phyloP scores from a whole-genome alignment of 1,140 invertebrate species.

The Ceratina australensis region DNA sequence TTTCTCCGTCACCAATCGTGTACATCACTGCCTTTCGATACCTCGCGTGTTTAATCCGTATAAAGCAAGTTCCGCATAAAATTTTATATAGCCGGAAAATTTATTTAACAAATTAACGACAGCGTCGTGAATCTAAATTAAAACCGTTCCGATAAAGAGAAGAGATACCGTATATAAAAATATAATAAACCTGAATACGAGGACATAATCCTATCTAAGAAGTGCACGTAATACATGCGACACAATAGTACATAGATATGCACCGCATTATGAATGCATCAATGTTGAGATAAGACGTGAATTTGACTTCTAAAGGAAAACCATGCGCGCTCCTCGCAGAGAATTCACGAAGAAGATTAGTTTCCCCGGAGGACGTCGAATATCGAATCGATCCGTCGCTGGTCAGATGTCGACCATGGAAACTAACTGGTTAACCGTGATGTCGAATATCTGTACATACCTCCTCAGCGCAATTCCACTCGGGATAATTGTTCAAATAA shows the following conservation, averaged over 20 bases:
- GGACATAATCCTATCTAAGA: no score
- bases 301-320: constrained; percentile 1
- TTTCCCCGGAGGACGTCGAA: constrained; percentile 19
- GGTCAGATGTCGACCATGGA: constrained; percentile 14
- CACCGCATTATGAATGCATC: neutral
- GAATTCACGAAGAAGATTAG: constrained; percentile 34
- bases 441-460: neutral
- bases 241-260: neutral
- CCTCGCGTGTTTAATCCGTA: neutral
- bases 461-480: neutral
- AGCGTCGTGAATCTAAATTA: no score
- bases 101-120: no score
- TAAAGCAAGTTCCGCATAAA: neutral
- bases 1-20: neutral
- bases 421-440: neutral
- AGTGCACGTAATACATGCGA: no score
- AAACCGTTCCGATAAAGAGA: no score
- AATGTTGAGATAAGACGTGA: no score
- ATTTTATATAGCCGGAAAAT: no score
- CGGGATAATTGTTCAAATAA: neutral
- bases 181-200: neutral
- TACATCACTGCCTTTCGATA: neutral
- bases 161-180: neutral
- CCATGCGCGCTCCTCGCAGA: neutral
- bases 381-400: constrained; percentile 24